A percentile compares a stretch with the other conserved stretches of the same genome.
phyloP scores from a whole-genome alignment of 2,888 invertebrate species.

The Romanomermis culicivorax region DNA sequence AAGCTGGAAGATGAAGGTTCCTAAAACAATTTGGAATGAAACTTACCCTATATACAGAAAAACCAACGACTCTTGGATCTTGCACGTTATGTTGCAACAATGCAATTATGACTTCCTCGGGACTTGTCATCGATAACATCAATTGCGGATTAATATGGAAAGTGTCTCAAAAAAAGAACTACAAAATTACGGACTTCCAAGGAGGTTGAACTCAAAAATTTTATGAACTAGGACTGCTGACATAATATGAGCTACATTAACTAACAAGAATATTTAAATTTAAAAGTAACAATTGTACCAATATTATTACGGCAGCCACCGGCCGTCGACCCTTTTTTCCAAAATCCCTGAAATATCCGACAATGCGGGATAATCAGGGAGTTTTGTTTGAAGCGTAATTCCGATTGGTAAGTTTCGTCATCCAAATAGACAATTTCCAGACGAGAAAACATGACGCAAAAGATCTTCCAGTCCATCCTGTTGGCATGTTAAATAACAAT shows the following conservation, averaged over 20 bases:
- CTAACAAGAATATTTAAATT: no score
- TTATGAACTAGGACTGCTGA: conserved; percentile 3
- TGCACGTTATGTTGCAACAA: conserved; percentile 70
- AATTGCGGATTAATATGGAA: conserved; percentile 81
- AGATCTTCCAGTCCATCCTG: conserved; percentile 60
- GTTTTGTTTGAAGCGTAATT: conserved; percentile 1
- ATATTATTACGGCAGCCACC: conserved; percentile 72
- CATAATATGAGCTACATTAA: no score
- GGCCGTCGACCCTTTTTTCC: conserved; percentile 65
- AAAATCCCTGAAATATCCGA: conserved; percentile 27
- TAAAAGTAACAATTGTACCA: no score
- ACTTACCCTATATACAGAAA: conserved; percentile 38
- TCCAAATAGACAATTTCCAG: conserved; percentile 66
- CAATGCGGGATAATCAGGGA: not conserved
- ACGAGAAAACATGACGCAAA: conserved; percentile 55
- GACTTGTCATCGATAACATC: conserved; percentile 52
- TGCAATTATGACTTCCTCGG: conserved; percentile 59
- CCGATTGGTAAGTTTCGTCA: conserved; percentile 47
- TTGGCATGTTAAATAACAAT: no score
- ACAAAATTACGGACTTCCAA: not conserved
- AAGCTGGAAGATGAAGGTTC: no score
- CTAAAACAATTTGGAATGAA: not conserved
- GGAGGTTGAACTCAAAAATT: conserved; percentile 12
- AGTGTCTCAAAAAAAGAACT: conserved; percentile 41
- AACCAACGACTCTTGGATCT: conserved; percentile 74